Evolutionary conservation across 2,888 invertebrate genomes (phyloP), one percentile per base, ranked within the genome.

Genomic region (Cryptocephalus primarius): DNA sequence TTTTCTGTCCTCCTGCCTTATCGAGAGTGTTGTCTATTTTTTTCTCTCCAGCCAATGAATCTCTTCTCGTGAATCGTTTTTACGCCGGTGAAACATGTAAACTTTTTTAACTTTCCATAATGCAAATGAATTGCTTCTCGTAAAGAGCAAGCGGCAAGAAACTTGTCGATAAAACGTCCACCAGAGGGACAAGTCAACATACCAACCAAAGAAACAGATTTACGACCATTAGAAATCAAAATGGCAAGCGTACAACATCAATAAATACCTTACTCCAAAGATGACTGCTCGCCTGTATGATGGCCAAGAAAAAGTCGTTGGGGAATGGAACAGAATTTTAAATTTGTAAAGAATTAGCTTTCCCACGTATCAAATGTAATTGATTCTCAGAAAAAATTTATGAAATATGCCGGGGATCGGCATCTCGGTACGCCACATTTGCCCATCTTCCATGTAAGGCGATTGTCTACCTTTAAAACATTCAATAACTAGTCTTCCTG

Each of bases 271-370:
- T 52, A 49, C 47, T 53, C 55, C 57, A 53, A 58, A 59, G 59
- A 58, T 59, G 59, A 60, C 59, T 58, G 49, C 55, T 53, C 47
- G 55, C 50, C 55, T 59, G 55, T 58, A 60, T 57, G 56, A 59
- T 49, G 41, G 49, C 48, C 54, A 47, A 47, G 49, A 54, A 53
- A 53, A 52, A 48, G 43, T 46, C 41, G 45, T 45, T 32, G 53
- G 51, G 49, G 55, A 59, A 54, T 59, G 41, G 60, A 44, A 54
- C 55, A 59, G 62, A 61, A 61, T 62, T 59, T 58, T 59, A 60
- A 62, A 60, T 61, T 62, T 61, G 60, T 59, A 54, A 55, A 51
- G 60, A 61, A 62, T 62, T 62, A 61, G 59, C 55, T 62, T 62
- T 62, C 62, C 60, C 62, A 62, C 60, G 58, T 60, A 60, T 60